Evolutionary conservation across 1,140 invertebrate genomes (phyloP).

Genomic region (Macrosteles quadrilineatus): DNA sequence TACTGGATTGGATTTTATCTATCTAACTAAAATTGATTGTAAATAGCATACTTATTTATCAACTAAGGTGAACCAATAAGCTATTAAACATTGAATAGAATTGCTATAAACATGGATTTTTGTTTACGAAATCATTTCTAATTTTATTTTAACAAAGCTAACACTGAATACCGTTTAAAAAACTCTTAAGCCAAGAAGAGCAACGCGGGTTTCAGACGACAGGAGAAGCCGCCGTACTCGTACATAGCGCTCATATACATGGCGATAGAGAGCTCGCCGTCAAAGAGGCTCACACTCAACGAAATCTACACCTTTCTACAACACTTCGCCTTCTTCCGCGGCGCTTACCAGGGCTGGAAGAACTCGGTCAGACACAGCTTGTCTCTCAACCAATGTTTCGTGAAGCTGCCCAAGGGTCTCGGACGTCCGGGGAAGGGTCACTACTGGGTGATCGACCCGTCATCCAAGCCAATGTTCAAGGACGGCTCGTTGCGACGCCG

Average conservation of each 20-base stretch:
- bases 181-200: too few relatives aligned
- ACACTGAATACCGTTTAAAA: too few relatives aligned
- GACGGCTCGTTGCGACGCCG: slow-evolving; percentile 92
- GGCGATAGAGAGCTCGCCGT: slow-evolving; percentile 92
- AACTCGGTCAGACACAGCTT: slow-evolving; percentile 98
- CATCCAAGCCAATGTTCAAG: slow-evolving; percentile 96
- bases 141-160: too few relatives aligned
- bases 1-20: too few relatives aligned
- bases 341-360: slow-evolving; percentile 96
- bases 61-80: too few relatives aligned
- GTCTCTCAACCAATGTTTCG: slow-evolving; percentile 96
- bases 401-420: slow-evolving; percentile 89
- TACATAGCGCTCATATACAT: slow-evolving; percentile 98
- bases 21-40: too few relatives aligned
- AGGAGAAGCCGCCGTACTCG: slow-evolving; percentile 95
- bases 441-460: slow-evolving; percentile 97
- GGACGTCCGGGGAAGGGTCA: slow-evolving; percentile 94
- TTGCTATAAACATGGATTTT: too few relatives aligned
- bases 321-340: slow-evolving; percentile 90
- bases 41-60: too few relatives aligned
- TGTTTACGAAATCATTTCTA: too few relatives aligned
- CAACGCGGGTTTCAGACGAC: slow-evolving; percentile 61
- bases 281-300: slow-evolving; percentile 80
- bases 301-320: slow-evolving; percentile 90
- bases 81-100: too few relatives aligned